These are phyloP conservation scores for Erinaceus europaeus DNA, from an alignment of 2,113 vertebrate species.

Conservation along the genomic window DNA sequence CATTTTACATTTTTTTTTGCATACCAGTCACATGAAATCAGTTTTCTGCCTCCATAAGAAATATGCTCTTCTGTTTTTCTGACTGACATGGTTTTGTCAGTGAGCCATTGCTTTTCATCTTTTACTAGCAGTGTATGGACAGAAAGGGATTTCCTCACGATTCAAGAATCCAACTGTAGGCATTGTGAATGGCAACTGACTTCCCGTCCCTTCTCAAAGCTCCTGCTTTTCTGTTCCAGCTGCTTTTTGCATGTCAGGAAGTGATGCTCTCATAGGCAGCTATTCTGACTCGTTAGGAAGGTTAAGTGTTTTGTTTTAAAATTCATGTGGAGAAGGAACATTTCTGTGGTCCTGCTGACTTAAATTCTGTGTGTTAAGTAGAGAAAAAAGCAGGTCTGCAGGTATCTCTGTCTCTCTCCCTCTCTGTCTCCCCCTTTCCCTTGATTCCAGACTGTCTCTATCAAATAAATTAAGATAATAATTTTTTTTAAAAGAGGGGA, in stretches of 20 bases:
- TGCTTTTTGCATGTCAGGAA: not conserved
- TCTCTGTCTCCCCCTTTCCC: too few relatives aligned
- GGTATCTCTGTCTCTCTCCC: too few relatives aligned
- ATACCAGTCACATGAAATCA: not conserved
- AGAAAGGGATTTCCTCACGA: not conserved
- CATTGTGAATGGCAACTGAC: not conserved
- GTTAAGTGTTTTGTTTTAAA: not conserved
- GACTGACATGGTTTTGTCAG: not conserved
- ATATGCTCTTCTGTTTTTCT: not conserved
- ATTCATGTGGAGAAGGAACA: not conserved
- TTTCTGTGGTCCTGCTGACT: not conserved
- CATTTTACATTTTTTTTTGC: not conserved
- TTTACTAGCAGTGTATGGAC: not conserved
- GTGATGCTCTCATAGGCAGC: not conserved
- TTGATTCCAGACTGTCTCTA: too few relatives aligned
- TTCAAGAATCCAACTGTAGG: not conserved
- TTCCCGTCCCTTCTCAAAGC: not conserved
- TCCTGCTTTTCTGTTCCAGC: not conserved
- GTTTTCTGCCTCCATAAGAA: conserved; percentile 12
- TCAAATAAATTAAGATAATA: too few relatives aligned
- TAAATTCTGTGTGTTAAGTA: not conserved
- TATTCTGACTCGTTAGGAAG: not conserved
- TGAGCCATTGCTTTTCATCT: not conserved
- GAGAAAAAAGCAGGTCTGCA: too few relatives aligned
- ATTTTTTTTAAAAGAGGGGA: too few relatives aligned